Evolutionary conservation across 1,140 invertebrate genomes (phyloP).

Genomic region (Episyrphus balteatus): DNA sequence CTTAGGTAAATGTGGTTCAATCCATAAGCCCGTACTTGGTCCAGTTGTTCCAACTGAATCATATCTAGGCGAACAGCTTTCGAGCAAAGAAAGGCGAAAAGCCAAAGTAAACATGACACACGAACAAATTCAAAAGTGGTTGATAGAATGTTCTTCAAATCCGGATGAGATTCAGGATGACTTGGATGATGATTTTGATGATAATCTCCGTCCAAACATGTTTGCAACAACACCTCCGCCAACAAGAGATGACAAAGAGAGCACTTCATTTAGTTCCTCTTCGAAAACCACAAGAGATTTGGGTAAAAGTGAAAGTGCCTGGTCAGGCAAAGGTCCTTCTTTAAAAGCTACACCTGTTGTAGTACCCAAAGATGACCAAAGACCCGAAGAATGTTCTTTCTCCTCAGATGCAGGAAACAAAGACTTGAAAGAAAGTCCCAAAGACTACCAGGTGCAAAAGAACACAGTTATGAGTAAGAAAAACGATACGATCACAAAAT

Average conservation of each 20-base stretch:
- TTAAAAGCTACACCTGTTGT: constrained; percentile 31
- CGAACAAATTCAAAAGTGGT: constrained; percentile 61
- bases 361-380: constrained; percentile 6
- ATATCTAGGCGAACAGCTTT: constrained; percentile 29
- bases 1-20: constrained; percentile 35
- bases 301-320: constrained; percentile 31
- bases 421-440: background rate
- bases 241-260: constrained; percentile 24
- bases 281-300: constrained; percentile 29
- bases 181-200: constrained; percentile 37
- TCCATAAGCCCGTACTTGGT: constrained; percentile 33
- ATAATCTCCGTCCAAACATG: constrained; percentile 24
- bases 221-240: constrained; percentile 23
- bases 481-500: background rate
- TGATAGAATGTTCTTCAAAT: constrained; percentile 49
- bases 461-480: background rate
- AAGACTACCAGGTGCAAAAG: background rate
- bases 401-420: background rate
- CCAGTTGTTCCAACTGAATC: constrained; percentile 34
- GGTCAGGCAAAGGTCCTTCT: constrained; percentile 32
- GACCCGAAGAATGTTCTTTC: background rate
- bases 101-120: constrained; percentile 59
- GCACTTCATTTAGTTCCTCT: constrained; percentile 28
- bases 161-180: constrained; percentile 44
- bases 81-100: constrained; percentile 41